Base-by-base conservation (phyloP, 2,113 vertebrate species). In the Neofelis nebulosa region DNA sequence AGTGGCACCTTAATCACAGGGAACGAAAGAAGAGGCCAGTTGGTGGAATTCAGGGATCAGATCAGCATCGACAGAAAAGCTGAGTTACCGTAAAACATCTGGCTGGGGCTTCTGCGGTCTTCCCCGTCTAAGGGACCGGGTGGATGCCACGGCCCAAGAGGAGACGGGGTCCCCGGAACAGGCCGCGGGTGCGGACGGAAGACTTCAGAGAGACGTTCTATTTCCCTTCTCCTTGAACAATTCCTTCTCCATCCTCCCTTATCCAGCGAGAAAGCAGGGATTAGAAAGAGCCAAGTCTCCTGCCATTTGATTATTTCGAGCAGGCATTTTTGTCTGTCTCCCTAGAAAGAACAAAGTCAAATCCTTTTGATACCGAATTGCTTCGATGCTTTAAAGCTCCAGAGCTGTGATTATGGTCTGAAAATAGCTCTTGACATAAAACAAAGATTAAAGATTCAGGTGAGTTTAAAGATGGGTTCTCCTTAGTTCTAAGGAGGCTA, bases 361-460 rank as follows among this genome's bases (percentile, higher is more conserved):
- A 95, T 94, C 71, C 94, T 97, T 98, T 94, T 98, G 96, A 98
- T 97, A 97, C 69, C 14, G 9, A 96, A 98, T 86, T 95, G 78
- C 82, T 94, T 95, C 55, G 0, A 95, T 69, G 36, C 95, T 97
- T 97, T 97, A 98, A 97, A 96, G 95, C 52, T 94, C 84, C 63
- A 86, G 94, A 95, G 87, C 95, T 94, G 92, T 98, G 97, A 97
- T 98, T 97, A 98, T 93, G 89, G 95, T 96, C 97, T 98, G 92
- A 97, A 98, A 98, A 98, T 96, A 98, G 92, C 78, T 96, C 89
- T 96, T 95, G 92, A 97, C 63, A 97, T 97, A 97, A 96, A 98
- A 93, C 95, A 96, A 93, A 98, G 96, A 96, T 96, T 97, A 98
- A 98, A 98, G 92, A 97, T 93, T 95, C 79, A 94, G 95, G 82